These are phyloP conservation scores for Anthoptus insignis DNA, from an alignment of 2,888 invertebrate genomes.

Conservation along the genomic window DNA sequence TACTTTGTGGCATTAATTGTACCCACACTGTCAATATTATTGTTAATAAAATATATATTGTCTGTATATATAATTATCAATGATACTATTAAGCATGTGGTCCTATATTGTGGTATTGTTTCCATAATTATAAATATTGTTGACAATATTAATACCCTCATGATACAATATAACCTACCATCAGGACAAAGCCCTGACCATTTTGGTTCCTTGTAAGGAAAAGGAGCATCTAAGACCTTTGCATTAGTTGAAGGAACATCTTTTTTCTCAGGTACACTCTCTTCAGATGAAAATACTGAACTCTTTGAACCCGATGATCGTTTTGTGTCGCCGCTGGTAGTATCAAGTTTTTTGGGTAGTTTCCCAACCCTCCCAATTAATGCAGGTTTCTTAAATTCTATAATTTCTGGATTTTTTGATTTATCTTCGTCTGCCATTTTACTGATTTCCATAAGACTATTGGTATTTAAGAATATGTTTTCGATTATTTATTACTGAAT, in stretches of 20 bases:
- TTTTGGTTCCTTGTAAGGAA: conserved; percentile 92
- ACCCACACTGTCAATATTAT: too few relatives aligned
- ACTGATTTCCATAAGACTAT: too few relatives aligned
- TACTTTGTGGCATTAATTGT: too few relatives aligned
- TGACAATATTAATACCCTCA: too few relatives aligned
- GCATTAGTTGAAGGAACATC: conserved; percentile 48
- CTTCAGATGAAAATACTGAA: conserved; percentile 36
- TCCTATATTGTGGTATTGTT: too few relatives aligned
- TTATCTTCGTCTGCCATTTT: conserved; percentile 44
- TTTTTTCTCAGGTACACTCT: conserved; percentile 46
- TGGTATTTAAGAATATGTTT: too few relatives aligned
- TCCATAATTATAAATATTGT: too few relatives aligned
- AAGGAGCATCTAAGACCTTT: conserved; percentile 68
- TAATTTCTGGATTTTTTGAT: conserved; percentile 47
- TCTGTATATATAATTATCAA: too few relatives aligned
- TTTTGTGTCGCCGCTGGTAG: neutral
- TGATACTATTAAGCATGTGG: too few relatives aligned
- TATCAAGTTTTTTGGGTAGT: conserved; percentile 76
- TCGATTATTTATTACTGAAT: too few relatives aligned
- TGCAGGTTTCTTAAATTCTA: conserved; percentile 85
- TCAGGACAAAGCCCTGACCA: conserved; percentile 92
- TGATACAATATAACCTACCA: conserved; percentile 53
- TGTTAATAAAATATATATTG: too few relatives aligned
- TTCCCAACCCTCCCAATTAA: conserved; percentile 83
- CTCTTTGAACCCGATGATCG: neutral